Base-by-base conservation (phyloP, 2,113 vertebrate genomes). In the Phalacrocorax brasilianus region DNA sequence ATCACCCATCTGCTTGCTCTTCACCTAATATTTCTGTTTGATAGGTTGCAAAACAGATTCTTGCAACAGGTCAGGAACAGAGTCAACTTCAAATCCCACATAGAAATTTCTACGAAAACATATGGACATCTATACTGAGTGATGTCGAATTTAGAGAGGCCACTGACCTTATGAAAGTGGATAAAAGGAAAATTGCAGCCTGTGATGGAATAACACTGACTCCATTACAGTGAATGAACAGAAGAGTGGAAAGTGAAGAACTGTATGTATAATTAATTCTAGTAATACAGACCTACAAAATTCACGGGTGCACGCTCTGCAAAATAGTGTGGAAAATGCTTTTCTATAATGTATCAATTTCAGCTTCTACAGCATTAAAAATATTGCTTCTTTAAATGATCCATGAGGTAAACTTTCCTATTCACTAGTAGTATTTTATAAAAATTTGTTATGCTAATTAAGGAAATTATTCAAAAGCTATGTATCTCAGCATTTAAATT, bases 1-100 rank as follows among this genome's bases (percentile, higher is more conserved):
- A 99, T 99, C 93, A 99, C 99, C 61, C 99, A 99, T 77, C 99
- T 99, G 94, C 98, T 99, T 96, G 99, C 99, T 56, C 99, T 99
- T 75, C 99, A 99, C 97, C 99, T 99, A 70, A 98, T 99, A n/a
- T 98, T 99, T 58, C 99, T 99, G 98, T 99, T 99, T 91, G 99
- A 99, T 96, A 99, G 98, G 99, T 98, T 93, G 99, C 98, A 98
- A 99, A 99, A 98, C 98, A 67, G 98, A 38, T 97, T 99, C 96
- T 98, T 99, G 88, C 98, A 98, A 95, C 96, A 99, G 72, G 98
- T 99, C 97, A 99, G 98, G 80, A 99, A 99, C 97, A 97, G 98
- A 93, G 98, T 99, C 97, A 99, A 99, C 97, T 99, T 66, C 98
- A 99, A 96, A 99, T 99, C 97, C 99, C 98, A 6, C 99, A 99